Evolutionary conservation across 1,140 invertebrate species (phyloP).

Genomic region (Drosophila obscura): DNA sequence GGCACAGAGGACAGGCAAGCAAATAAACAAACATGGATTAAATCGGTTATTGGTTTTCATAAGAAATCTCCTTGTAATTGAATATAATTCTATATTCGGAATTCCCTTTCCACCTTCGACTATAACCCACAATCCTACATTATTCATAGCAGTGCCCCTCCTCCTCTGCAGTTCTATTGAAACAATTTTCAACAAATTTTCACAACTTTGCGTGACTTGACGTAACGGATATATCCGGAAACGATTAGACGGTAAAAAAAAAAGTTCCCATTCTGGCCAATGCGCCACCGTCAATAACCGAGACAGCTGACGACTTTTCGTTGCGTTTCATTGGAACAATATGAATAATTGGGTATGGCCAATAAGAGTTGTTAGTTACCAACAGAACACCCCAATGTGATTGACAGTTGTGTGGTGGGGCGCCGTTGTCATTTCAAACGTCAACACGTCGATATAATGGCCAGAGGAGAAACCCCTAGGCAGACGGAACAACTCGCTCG

Average conservation of each 20-base stretch:
- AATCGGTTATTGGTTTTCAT: too few relatives aligned
- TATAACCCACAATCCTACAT: slow-evolving; percentile 7
- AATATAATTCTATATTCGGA: background rate
- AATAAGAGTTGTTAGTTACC: slow-evolving; percentile 67
- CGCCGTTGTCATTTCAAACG: slow-evolving; percentile 70
- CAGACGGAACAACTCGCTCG: slow-evolving; percentile 18
- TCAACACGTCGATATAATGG: slow-evolving; percentile 75
- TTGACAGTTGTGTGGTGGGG: slow-evolving; percentile 62
- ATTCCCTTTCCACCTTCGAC: slow-evolving; percentile 1
- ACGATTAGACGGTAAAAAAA: slow-evolving; percentile 10
- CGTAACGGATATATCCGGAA: slow-evolving; percentile 35
- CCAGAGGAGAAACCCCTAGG: slow-evolving; percentile 26
- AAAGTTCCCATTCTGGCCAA: slow-evolving; percentile 43
- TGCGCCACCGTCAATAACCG: slow-evolving; percentile 25
- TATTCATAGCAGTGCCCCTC: slow-evolving; percentile 15
- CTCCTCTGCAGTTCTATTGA: background rate
- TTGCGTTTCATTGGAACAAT: slow-evolving; percentile 69
- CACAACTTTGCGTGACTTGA: slow-evolving; percentile 47
- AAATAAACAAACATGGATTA: too few relatives aligned
- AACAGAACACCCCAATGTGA: slow-evolving; percentile 63
- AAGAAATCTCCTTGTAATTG: too few relatives aligned
- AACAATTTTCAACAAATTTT: slow-evolving; percentile 50
- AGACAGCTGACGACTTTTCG: slow-evolving; percentile 63
- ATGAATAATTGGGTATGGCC: slow-evolving; percentile 74
- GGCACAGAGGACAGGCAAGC: too few relatives aligned